These are phyloP conservation scores for Zhengitettix transpicula DNA, from an alignment of 2,888 invertebrate genomes.

Conservation along the genomic window DNA sequence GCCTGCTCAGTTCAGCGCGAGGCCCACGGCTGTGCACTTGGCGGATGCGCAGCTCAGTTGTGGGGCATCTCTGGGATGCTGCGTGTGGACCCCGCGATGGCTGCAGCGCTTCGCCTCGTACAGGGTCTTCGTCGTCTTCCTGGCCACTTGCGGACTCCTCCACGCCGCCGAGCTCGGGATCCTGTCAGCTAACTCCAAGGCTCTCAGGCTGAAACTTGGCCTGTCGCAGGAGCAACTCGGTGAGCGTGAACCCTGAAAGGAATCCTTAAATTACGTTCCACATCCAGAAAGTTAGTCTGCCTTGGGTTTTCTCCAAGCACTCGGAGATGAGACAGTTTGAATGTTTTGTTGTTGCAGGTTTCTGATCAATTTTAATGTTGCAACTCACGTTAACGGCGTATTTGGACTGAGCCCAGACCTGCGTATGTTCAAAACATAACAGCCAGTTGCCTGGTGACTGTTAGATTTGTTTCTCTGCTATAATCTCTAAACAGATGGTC, in stretches of 20 bases:
- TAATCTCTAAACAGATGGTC: not conserved
- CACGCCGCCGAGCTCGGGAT: constrained; percentile 32
- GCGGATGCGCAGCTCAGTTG: not conserved
- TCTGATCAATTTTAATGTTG: no score
- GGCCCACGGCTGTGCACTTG: no score
- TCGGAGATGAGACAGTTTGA: no score
- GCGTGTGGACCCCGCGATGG: constrained; percentile 26
- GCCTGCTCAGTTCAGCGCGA: no score
- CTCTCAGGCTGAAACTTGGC: constrained; percentile 29
- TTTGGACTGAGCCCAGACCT: no score
- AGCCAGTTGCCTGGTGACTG: not conserved
- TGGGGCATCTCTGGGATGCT: not conserved
- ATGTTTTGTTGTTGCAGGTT: no score
- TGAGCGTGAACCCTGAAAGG: constrained; percentile 5
- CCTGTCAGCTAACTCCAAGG: constrained; percentile 32
- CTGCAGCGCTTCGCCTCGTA: constrained; percentile 31
- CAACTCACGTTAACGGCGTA: no score
- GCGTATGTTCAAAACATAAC: no score
- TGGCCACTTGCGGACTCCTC: constrained; percentile 24
- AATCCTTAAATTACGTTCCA: not conserved
- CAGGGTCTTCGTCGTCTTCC: constrained; percentile 27
- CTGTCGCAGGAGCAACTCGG: constrained; percentile 20
- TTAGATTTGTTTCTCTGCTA: not conserved
- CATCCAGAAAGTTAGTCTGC: no score
- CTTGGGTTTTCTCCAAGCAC: no score